Evolutionary conservation across 1,140 invertebrate genomes (phyloP).

Genomic region (Dysdera silvatica): DNA sequence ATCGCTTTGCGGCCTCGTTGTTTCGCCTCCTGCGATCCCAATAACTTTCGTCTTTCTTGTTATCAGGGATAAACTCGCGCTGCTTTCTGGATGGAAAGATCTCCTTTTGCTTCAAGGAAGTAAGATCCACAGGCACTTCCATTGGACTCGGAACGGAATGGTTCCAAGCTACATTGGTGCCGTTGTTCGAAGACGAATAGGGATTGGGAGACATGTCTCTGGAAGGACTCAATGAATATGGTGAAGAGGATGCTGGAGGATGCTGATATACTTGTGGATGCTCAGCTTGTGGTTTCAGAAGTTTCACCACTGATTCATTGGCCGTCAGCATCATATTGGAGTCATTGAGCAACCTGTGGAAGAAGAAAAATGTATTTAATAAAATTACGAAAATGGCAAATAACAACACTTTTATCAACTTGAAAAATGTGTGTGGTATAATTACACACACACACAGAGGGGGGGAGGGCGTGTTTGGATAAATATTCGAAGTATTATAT

Average conservation of each 20-base stretch:
- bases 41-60: slow-evolving; percentile 92
- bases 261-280: not conserved
- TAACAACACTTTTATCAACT: no score
- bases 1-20: slow-evolving; percentile 90
- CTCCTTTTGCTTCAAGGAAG: slow-evolving; percentile 11
- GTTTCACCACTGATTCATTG: slow-evolving; percentile 4
- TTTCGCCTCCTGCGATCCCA: slow-evolving; percentile 90
- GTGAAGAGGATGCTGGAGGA: not conserved
- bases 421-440: no score
- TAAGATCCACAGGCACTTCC: slow-evolving; percentile 21
- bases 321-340: slow-evolving; percentile 22
- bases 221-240: not conserved
- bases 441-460: no score
- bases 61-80: slow-evolving; percentile 91
- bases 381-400: no score
- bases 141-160: not conserved
- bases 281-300: no score
- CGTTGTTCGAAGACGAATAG: not conserved
- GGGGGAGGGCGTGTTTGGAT: no score
- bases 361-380: slow-evolving; percentile 4
- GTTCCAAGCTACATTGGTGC: not conserved
- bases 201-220: slow-evolving; percentile 24
- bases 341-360: not conserved
- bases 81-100: slow-evolving; percentile 59
- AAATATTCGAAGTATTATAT: no score